Evolutionary conservation across 2,888 invertebrate species (phyloP).

Genomic region (Tetramorium bicarinatum): DNA sequence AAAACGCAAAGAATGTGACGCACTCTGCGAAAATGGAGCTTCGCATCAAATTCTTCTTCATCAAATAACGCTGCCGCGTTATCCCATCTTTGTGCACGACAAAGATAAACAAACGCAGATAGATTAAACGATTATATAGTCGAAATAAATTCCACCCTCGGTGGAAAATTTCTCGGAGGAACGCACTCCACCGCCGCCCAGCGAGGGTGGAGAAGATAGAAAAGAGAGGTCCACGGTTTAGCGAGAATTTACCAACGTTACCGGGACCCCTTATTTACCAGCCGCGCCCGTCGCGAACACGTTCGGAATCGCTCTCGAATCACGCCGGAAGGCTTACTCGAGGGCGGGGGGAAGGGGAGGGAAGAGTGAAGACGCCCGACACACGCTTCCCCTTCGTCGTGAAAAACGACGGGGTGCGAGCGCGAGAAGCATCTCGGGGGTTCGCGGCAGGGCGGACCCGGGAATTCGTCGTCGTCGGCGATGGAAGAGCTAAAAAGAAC

Average conservation of each 20-base stretch:
- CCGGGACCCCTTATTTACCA: slow-evolving; percentile 46
- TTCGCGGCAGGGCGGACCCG: slow-evolving; percentile 21
- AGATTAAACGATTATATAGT: slow-evolving; percentile 43
- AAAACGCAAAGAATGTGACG: neutral
- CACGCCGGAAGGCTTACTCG: slow-evolving; percentile 52
- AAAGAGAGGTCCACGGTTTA: slow-evolving; percentile 27
- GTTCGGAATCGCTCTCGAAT: slow-evolving; percentile 47
- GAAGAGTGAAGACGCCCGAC: neutral
- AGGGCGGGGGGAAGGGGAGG: neutral
- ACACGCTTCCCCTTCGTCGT: neutral
- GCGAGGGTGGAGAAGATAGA: neutral
- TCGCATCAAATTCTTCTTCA: neutral
- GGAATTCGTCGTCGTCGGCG: slow-evolving; percentile 42
- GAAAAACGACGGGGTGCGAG: slow-evolving; percentile 1
- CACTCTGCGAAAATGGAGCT: neutral
- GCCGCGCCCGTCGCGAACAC: slow-evolving; percentile 44
- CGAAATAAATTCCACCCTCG: slow-evolving; percentile 34
- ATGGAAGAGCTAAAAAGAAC: slow-evolving; percentile 56
- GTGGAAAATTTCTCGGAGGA: slow-evolving; percentile 17
- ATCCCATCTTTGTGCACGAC: slow-evolving; percentile 8
- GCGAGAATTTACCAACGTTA: slow-evolving; percentile 46
- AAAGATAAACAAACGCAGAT: slow-evolving; percentile 28
- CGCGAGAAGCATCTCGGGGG: slow-evolving; percentile 1
- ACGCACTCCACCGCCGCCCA: neutral
- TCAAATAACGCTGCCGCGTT: neutral